Conservation (phyloP, 2,888 invertebrate genomes). For the Tethea ocularis region DNA sequence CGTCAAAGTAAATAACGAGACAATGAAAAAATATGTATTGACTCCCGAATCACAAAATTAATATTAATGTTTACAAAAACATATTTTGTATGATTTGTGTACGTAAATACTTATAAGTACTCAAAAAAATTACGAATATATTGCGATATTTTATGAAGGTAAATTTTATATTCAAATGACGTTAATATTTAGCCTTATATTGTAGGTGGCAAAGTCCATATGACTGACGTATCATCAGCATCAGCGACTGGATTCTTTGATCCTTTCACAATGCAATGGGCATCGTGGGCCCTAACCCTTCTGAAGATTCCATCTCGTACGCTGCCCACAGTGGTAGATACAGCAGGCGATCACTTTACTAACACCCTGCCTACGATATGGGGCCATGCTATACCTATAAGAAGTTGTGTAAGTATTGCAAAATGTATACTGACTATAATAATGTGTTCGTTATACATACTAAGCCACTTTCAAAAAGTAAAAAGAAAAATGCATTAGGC, state of each 20-base stretch:
- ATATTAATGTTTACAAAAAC: too few relatives aligned
- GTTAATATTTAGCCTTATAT: neutral
- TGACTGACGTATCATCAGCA: conserved; percentile 95
- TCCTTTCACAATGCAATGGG: conserved; percentile 95
- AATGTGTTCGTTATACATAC: too few relatives aligned
- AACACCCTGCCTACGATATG: conserved; percentile 86
- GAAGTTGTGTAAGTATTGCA: conserved; percentile 87
- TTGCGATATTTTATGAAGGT: too few relatives aligned
- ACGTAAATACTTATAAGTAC: too few relatives aligned
- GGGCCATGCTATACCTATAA: conserved; percentile 90
- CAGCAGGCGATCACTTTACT: conserved; percentile 89
- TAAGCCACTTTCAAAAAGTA: too few relatives aligned
- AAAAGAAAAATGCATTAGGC: too few relatives aligned
- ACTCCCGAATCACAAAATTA: too few relatives aligned
- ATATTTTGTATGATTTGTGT: too few relatives aligned
- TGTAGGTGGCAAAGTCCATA: conserved; percentile 82
- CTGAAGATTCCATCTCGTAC: conserved; percentile 89
- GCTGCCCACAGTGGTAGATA: conserved; percentile 92
- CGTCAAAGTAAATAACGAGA: too few relatives aligned
- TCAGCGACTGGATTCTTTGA: conserved; percentile 97
- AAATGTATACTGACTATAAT: too few relatives aligned
- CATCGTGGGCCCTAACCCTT: conserved; percentile 86
- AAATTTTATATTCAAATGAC: neutral
- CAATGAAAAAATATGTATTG: too few relatives aligned
- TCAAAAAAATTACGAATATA: too few relatives aligned